Conservation (phyloP, 2,888 invertebrate species). For the Chrysolina haemoptera region DNA sequence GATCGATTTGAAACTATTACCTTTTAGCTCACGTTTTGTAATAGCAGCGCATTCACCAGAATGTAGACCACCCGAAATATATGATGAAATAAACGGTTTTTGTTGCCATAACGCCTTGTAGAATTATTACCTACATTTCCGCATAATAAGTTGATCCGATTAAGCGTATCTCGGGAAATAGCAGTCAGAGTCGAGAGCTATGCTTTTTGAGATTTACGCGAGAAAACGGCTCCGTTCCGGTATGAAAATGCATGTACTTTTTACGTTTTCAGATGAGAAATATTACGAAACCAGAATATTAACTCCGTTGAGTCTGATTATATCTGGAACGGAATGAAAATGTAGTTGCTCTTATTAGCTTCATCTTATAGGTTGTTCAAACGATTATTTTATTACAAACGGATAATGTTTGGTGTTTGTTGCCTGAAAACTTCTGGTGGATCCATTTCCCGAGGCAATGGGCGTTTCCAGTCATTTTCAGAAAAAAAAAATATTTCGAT, state of each 20-base stretch:
- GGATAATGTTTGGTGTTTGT: no score
- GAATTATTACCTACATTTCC: slow-evolving; percentile 34
- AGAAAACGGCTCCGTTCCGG: slow-evolving; percentile 13
- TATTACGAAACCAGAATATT: slow-evolving; percentile 9
- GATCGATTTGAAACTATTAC: no score
- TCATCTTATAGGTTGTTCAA: not conserved
- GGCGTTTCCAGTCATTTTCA: no score
- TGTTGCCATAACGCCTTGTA: slow-evolving; percentile 9
- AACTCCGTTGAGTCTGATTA: not conserved
- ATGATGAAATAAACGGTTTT: not conserved
- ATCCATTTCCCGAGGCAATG: no score
- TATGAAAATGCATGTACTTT: slow-evolving; percentile 4
- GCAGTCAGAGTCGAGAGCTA: slow-evolving; percentile 34
- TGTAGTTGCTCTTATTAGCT: not conserved
- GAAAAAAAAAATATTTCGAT: no score
- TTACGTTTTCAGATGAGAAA: not conserved
- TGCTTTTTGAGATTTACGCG: slow-evolving; percentile 36
- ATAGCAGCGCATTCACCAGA: not conserved
- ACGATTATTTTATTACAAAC: no score
- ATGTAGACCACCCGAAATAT: not conserved
- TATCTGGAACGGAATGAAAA: not conserved
- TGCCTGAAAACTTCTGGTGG: no score
- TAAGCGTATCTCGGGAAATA: slow-evolving; percentile 31
- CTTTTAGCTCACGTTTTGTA: not conserved
- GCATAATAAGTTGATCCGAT: slow-evolving; percentile 36